Percentiles rank a stretch among this genome's conserved stretches.
phyloP scores from a whole-genome alignment of 2,888 invertebrate genomes.

The Drosophila atripex region DNA sequence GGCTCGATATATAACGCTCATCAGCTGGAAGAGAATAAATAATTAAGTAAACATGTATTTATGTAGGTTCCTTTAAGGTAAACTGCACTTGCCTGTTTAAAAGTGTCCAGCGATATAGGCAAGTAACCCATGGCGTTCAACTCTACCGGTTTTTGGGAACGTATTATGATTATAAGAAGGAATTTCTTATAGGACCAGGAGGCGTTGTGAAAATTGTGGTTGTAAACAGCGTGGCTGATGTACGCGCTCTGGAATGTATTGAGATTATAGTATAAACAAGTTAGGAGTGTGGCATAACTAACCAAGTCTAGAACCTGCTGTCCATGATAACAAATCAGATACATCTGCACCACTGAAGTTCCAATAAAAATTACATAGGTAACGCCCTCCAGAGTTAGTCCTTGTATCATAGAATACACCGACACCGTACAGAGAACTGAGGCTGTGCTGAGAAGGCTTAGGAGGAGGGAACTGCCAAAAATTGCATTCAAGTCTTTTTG shows the following conservation, averaged over 20 bases:
- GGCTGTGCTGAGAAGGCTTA: constrained; percentile 48
- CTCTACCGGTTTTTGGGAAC: constrained; percentile 62
- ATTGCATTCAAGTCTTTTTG: constrained; percentile 53
- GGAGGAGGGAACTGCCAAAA: constrained; percentile 50
- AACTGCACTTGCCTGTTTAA: constrained; percentile 59
- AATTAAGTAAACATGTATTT: too few species aligned
- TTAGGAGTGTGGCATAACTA: not conserved
- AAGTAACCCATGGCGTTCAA: constrained; percentile 70
- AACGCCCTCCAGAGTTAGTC: constrained; percentile 44
- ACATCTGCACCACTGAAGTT: constrained; percentile 40
- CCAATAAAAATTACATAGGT: constrained; percentile 38
- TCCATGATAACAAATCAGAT: constrained; percentile 51
- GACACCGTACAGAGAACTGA: constrained; percentile 46
- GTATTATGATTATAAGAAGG: constrained; percentile 63
- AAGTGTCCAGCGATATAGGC: constrained; percentile 65
- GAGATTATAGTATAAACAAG: not conserved
- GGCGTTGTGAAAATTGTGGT: constrained; percentile 70
- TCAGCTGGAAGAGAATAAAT: constrained; percentile 51
- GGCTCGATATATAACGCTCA: constrained; percentile 64
- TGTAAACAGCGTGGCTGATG: constrained; percentile 62
- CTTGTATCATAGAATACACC: constrained; percentile 41
- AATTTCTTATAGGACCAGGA: constrained; percentile 65
- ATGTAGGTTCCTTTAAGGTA: not conserved
- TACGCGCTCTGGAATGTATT: constrained; percentile 58
- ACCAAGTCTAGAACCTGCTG: constrained; percentile 51